A percentile compares a stretch with the other conserved stretches of the same genome.
These are phyloP conservation scores for Azorinus chamasolen DNA, from an alignment of 2,888 invertebrate genomes.

Conservation along the genomic window DNA sequence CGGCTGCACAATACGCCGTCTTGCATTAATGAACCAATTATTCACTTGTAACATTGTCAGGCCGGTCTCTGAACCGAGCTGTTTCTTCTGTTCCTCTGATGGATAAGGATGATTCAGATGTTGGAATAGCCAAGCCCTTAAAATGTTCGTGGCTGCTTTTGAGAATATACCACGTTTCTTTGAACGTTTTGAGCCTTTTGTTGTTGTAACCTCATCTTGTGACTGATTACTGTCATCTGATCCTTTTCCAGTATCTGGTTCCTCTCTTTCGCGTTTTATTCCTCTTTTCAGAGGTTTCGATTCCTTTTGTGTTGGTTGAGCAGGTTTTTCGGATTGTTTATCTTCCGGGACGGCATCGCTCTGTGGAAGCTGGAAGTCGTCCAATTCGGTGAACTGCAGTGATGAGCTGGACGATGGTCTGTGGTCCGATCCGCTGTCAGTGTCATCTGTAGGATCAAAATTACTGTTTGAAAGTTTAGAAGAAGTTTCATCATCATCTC, in stretches of 20 bases:
- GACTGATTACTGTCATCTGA: conserved; percentile 51
- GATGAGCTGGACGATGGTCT: conserved; percentile 59
- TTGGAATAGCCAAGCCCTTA: conserved; percentile 66
- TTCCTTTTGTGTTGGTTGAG: conserved; percentile 35
- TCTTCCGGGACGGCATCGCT: neutral
- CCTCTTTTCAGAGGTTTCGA: conserved; percentile 46
- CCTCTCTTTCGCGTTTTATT: conserved; percentile 55
- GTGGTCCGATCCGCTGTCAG: conserved; percentile 64
- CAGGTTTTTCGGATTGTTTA: conserved; percentile 27
- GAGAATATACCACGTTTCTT: conserved; percentile 67
- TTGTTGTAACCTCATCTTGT: conserved; percentile 26
- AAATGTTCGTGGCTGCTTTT: conserved; percentile 65
- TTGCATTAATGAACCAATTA: conserved; percentile 68
- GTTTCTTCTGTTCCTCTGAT: conserved; percentile 68
- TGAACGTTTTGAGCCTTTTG: conserved; percentile 53
- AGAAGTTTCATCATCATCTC: conserved; percentile 56
- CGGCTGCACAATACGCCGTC: conserved; percentile 66
- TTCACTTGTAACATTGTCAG: conserved; percentile 67
- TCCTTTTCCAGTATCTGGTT: conserved; percentile 46
- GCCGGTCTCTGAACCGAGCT: conserved; percentile 63
- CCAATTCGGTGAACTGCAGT: conserved; percentile 44
- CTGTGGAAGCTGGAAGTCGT: conserved; percentile 15
- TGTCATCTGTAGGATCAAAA: conserved; percentile 69
- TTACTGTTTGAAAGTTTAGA: conserved; percentile 64
- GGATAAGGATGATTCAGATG: conserved; percentile 67